Evolutionary conservation across 1,140 invertebrate genomes (phyloP), one percentile per base, ranked within the genome.

Genomic region (Pseudomyrmex dendroicus): DNA sequence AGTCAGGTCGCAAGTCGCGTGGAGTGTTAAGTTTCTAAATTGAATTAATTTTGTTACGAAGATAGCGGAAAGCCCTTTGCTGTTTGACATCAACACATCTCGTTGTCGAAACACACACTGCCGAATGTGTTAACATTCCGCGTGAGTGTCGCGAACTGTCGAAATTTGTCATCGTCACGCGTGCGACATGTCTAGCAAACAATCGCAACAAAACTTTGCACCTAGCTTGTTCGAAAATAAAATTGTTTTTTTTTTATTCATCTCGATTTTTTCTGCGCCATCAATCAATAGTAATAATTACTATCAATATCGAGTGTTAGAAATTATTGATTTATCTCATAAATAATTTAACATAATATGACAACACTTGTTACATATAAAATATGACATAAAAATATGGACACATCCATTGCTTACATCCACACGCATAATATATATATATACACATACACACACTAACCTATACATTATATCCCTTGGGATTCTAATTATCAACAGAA

Each of bases 81-180:
- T 73, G 64, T 78, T 78, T 44, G 64, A 78, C 44, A 68, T 57
- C 20, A 17, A 52, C 15, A 44, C 61, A 66, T 35, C 22, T 76
- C 63, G 52, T 35, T 2, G 50, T 17, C 35, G 12, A 67, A 46
- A 78, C 52, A 57, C 63, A 25, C 76, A 35, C 35, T 35, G 64
- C 63, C 20, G 48, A 54, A 35, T 48, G 62, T 77, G 63, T 78
- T 68, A 68, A 78, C 74, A 68, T n/a, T 15, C 17, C 64, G 64
- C 64, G 52, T 56, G 56, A 17, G 63, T 50, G 13, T 44, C 2
- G 13, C 17, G 44, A 67, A 35, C 52, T n/a, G 48, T 52, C 20
- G 15, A 15, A 54, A 56, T 70, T 78, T 15, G 17, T 5, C 52
- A 46, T 15, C 17, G 52, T 3, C 48, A 56, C 9, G 3, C 13